Conservation (phyloP, 2,113 vertebrate species). For the Cyrtonyx montezumae region DNA sequence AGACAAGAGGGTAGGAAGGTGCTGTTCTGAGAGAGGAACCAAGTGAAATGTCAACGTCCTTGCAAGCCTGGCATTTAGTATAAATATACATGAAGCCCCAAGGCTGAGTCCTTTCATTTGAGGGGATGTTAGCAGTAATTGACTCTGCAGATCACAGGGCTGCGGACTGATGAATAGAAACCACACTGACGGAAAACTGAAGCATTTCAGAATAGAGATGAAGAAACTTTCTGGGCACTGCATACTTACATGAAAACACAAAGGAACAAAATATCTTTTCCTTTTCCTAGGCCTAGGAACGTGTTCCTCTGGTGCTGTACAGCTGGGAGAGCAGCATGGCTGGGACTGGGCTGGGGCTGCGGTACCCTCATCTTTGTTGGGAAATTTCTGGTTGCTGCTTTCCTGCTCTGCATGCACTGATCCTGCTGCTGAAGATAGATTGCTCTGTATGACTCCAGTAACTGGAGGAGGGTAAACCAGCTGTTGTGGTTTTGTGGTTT, state of each 20-base stretch:
- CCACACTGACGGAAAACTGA: background rate
- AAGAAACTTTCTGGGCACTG: background rate
- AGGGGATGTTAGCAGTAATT: constrained; percentile 1
- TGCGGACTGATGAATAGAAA: background rate
- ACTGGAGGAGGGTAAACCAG: background rate
- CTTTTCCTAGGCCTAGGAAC: background rate
- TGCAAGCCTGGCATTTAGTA: background rate
- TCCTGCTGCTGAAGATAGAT: background rate
- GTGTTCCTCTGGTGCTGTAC: background rate
- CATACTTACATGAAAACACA: background rate
- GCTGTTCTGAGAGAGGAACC: background rate
- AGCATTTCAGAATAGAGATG: background rate
- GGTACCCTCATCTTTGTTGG: background rate
- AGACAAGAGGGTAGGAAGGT: background rate
- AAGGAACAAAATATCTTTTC: accelerated
- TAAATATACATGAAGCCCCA: constrained; percentile 33
- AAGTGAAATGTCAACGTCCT: constrained; percentile 17
- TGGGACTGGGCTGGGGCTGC: background rate
- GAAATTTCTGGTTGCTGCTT: background rate
- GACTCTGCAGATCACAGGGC: background rate
- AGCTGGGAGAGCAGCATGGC: background rate
- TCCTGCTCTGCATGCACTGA: background rate
- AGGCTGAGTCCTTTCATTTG: background rate
- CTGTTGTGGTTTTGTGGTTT: no score
- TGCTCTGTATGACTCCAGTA: background rate